Base-by-base conservation (phyloP, 2,797 vertebrate species). In the Peromyscus melanophrys region DNA sequence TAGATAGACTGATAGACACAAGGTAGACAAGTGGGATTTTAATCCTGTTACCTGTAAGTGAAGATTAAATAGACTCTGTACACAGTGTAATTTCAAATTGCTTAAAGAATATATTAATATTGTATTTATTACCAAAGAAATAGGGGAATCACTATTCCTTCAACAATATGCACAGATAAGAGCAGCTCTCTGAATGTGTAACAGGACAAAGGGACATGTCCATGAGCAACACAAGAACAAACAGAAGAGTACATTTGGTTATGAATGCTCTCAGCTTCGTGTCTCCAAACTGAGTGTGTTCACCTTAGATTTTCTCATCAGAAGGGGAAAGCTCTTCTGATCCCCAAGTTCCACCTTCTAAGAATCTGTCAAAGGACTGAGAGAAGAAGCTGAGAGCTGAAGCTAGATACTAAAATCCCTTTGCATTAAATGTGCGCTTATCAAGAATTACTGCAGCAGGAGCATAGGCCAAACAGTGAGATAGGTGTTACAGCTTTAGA, bases 231-330 rank as follows among this genome's bases (percentile, higher is more conserved):
- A 10, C 13, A 4, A 75, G 43, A 16, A 61, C 6, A n/a, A 14
- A 17, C 0, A 10, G 11, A 16, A 23, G 34, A 16, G 4, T 34
- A 4, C 17, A 37, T 31, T 65, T 25, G 29, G 2, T 2, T 3
- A 65, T 1, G 17, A 57, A 81, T 34, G 1, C 27, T 61, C 31
- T 57, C 29, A 34, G 1, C 1, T 27, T 82, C 27, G 1, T 25
- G 1, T 67, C 55, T 71, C 57, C 14, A n/a, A 89, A 57, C 29
- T 16, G 3, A 84, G 21, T 67, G 19, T 0, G 12, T 12, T 23
- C 1, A 10, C 25, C 83, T 63, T 11, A n/a, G 7, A 63, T 57
- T 76, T 57, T 73, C 59, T 69, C 59, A 57, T 10, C 29, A 34
- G 78, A 59, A 90, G 19, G 34, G 37, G 43, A 73, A 89, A 76